Conservation (phyloP, 2,113 vertebrate species). For the Hoplias malabaricus region DNA sequence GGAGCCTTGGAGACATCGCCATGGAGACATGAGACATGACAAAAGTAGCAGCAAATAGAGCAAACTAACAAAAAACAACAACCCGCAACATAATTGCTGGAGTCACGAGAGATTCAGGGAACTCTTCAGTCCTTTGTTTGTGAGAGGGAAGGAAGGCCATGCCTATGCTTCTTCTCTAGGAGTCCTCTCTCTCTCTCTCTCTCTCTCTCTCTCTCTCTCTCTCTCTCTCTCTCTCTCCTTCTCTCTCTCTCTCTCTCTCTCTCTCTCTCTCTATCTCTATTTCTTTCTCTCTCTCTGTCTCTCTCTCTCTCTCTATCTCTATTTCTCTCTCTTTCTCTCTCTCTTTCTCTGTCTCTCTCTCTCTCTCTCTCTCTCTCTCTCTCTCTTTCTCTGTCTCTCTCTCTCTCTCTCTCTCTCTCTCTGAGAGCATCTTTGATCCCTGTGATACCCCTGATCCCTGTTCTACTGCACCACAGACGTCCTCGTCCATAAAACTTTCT, state of each 20-base stretch:
- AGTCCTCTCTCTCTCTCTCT: not conserved
- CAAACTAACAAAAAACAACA: conserved; percentile 36
- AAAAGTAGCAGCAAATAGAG: conserved; percentile 35
- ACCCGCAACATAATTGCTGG: conserved; percentile 24
- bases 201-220: not conserved
- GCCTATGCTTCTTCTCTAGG: not conserved
- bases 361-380: no score
- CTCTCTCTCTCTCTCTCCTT: no score
- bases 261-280: not conserved
- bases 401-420: no score
- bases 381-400: no score
- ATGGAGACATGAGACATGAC: conserved; percentile 11
- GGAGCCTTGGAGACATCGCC: conserved; percentile 36
- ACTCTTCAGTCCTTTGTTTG: not conserved
- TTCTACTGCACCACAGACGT: no score
- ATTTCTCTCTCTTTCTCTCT: no score
- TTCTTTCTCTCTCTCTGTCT: not conserved
- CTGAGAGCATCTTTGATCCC: no score
- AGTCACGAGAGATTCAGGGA: conserved; percentile 38
- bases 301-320: not conserved
- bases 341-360: no score
- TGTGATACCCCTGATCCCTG: no score
- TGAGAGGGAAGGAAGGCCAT: not conserved
- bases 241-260: no score
- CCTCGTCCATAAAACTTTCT: no score